These are phyloP conservation scores for Silurus aristotelis DNA, from an alignment of 2,797 vertebrate genomes.

Conservation along the genomic window DNA sequence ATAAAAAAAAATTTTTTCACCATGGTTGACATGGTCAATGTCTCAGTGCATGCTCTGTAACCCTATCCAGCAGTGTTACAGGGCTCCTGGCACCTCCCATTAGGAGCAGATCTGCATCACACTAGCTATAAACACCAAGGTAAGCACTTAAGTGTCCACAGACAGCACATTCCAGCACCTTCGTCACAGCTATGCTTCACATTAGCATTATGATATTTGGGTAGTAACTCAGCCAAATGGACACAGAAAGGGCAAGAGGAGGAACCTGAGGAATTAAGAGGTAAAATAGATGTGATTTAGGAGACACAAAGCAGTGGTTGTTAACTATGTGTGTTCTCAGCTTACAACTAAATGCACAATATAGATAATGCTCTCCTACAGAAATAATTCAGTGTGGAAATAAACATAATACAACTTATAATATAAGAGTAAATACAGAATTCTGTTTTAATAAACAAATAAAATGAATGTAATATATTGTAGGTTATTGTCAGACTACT, in stretches of 20 bases:
- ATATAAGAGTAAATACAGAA: background rate
- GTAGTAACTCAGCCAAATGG: constrained; percentile 60
- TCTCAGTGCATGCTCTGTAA: constrained; percentile 75
- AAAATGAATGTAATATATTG: background rate
- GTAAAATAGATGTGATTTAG: constrained; percentile 42
- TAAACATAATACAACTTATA: background rate
- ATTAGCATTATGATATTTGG: constrained; percentile 66
- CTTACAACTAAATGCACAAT: background rate
- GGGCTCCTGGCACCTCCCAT: constrained; percentile 72
- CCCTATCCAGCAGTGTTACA: constrained; percentile 69
- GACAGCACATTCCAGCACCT: constrained; percentile 75
- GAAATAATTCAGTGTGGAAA: background rate
- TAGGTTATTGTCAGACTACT: background rate
- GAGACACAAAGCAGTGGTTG: constrained; percentile 13
- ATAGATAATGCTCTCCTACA: too few relatives aligned
- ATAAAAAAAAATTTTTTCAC: background rate
- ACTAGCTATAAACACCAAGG: constrained; percentile 69
- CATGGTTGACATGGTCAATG: constrained; percentile 60
- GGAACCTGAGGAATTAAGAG: constrained; percentile 59
- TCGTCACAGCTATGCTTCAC: constrained; percentile 79
- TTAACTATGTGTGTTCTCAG: constrained; percentile 8
- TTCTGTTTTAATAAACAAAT: background rate
- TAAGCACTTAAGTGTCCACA: constrained; percentile 72
- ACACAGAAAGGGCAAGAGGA: constrained; percentile 56
- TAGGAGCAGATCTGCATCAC: constrained; percentile 74